These are phyloP conservation scores for Tuta absoluta DNA, from an alignment of 2,888 invertebrate genomes.

Conservation along the genomic window DNA sequence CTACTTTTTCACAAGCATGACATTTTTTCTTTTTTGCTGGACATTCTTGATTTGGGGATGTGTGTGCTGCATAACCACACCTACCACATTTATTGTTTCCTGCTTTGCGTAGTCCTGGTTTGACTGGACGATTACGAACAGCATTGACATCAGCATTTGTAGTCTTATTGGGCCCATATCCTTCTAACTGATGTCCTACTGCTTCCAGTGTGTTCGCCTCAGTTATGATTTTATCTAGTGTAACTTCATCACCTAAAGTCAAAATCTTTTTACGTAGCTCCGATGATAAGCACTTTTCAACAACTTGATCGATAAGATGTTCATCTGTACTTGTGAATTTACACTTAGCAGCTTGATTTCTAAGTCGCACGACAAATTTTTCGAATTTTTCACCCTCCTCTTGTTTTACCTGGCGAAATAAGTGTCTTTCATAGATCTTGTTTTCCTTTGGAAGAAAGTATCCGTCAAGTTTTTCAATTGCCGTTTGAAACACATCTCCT, in stretches of 20 bases:
- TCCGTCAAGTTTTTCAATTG: slow-evolving; percentile 28
- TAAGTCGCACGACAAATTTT: slow-evolving; percentile 30
- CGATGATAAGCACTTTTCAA: slow-evolving; percentile 12
- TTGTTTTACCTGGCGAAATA: slow-evolving; percentile 31
- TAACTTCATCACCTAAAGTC: slow-evolving; percentile 7
- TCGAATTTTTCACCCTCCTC: too few relatives aligned
- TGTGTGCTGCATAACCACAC: background rate
- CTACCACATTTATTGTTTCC: slow-evolving; percentile 12
- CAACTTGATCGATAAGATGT: background rate
- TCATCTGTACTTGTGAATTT: slow-evolving; percentile 7
- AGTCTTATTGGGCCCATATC: background rate
- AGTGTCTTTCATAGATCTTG: slow-evolving; percentile 31
- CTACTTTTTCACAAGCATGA: slow-evolving; percentile 29
- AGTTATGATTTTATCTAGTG: slow-evolving; percentile 9
- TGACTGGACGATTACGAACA: background rate
- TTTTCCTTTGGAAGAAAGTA: slow-evolving; percentile 33
- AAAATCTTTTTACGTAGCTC: slow-evolving; percentile 13
- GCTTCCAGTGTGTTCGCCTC: slow-evolving; percentile 8
- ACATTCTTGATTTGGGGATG: background rate
- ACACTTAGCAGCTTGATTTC: slow-evolving; percentile 5
- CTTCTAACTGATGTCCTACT: slow-evolving; percentile 7
- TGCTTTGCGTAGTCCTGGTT: background rate
- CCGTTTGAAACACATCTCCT: slow-evolving; percentile 27
- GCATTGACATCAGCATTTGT: background rate
- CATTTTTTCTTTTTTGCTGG: slow-evolving; percentile 25